Evolutionary conservation across 1,140 invertebrate species (phyloP), one percentile per base, ranked within the genome.

Genomic region (Brachionus rotundiformis): DNA sequence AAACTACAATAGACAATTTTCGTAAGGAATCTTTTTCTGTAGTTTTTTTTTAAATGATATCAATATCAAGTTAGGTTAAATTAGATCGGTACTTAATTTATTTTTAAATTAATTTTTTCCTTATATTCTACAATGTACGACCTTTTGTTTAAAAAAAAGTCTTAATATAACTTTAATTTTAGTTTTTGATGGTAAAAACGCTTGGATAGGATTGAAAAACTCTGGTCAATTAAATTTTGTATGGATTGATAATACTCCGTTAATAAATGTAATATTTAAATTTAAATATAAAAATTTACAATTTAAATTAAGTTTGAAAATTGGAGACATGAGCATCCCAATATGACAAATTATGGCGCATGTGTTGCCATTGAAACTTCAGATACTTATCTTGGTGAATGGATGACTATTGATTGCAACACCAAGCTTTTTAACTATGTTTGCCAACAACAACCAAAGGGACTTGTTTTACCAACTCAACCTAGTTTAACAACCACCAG

Each of bases 331-430:
- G 6, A 61, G 3, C 76, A 79, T 79, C 76, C 76, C 39, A 79
- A 54, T 25, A 59, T 39, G 44, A 39, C 76, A 19, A 31, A 29
- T 59, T 27, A 3, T 19, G 29, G 54, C 4, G 19, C 31, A 39
- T 79, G 76, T 29, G 76, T 41, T 59, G 29, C 10, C 3, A 23
- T 79, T 3, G 47, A 54, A 5, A 27, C 44, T n/a, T 23, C 29
- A 10, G 11, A 33, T 19, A 19, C 33, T 16, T 79, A 79, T 25
- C n/a, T 54, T 8, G 76, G 47, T 23, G 76, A 79, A 63, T 79
- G 76, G 76, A 79, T 59, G 76, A 59, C 47, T 25, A 59, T 79
- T 54, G 76, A 39, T 63, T 79, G 76, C 13, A 79, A 79, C 31
- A 10, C 19, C 0, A 54, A 54, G 36, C 8, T 79, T 29, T 6